Evolutionary conservation across 2,888 invertebrate species (phyloP).

Genomic region (Agriopis leucophaearia): DNA sequence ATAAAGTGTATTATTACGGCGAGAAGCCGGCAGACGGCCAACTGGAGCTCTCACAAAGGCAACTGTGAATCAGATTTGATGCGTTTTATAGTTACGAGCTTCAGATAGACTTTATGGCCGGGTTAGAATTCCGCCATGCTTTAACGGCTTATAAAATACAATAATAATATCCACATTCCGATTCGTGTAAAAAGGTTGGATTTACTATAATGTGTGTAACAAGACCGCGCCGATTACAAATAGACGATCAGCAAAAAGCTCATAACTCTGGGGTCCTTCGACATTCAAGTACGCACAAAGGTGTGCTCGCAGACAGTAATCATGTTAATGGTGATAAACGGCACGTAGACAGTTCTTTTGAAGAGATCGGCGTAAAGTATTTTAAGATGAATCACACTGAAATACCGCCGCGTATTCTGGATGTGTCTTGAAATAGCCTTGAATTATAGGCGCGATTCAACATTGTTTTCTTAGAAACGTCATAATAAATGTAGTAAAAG

Average conservation of each 20-base stretch:
- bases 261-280: conserved; percentile 32
- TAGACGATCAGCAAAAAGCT: conserved; percentile 26
- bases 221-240: conserved; percentile 27
- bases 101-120: conserved; percentile 70
- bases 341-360: conserved; percentile 47
- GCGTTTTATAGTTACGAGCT: conserved; percentile 74
- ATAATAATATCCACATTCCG: conserved; percentile 49
- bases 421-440: conserved; percentile 45
- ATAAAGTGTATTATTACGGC: conserved; percentile 72
- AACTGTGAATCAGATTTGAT: conserved; percentile 75
- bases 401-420: conserved; percentile 38
- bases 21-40: conserved; percentile 63
- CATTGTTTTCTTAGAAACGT: conserved; percentile 59
- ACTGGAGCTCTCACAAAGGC: conserved; percentile 70
- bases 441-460: conserved; percentile 55
- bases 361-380: conserved; percentile 43
- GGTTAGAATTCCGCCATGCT: conserved; percentile 60
- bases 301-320: conserved; percentile 33
- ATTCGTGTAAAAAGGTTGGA: conserved; percentile 49
- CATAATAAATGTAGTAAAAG: conserved; percentile 63
- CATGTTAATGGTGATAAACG: conserved; percentile 44
- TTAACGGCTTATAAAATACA: conserved; percentile 58
- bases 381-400: conserved; percentile 42
- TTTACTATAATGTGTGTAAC: conserved; percentile 33
- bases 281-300: conserved; percentile 29